A percentile compares a stretch with the other conserved stretches of the same genome.
These are phyloP conservation scores for Syngnathus acus DNA, from an alignment of 2,797 vertebrate genomes.

Conservation along the genomic window DNA sequence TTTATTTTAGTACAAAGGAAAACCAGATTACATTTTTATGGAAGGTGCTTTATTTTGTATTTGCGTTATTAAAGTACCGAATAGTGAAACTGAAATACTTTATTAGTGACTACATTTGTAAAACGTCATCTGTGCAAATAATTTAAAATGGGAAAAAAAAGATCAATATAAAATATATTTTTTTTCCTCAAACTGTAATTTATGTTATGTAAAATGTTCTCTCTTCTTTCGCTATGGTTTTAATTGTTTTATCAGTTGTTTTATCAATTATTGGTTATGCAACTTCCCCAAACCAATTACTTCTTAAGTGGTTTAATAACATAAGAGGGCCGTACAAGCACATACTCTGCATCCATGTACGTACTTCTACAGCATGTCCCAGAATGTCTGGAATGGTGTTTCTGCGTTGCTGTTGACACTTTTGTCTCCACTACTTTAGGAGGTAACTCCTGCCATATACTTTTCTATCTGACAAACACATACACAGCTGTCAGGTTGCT, in stretches of 20 bases:
- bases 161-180: not conserved
- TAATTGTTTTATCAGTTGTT: too few species aligned
- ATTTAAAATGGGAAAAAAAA: not conserved
- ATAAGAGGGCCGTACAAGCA: not conserved
- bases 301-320: not conserved
- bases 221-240: not conserved
- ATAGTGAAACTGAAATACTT: not conserved
- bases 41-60: not conserved
- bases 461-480: slow-evolving; percentile 33
- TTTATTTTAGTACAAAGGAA: not conserved
- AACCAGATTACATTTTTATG: not conserved
- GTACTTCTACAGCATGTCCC: slow-evolving; percentile 11
- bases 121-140: not conserved
- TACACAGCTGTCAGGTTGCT: slow-evolving; percentile 51
- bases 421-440: slow-evolving; percentile 47
- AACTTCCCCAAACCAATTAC: too few species aligned
- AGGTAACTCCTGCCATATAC: slow-evolving; percentile 38
- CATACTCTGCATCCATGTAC: not conserved
- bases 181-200: too few species aligned
- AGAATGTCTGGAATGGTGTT: slow-evolving; percentile 50
- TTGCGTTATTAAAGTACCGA: not conserved
- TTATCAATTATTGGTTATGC: too few species aligned
- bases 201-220: not conserved
- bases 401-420: slow-evolving; percentile 45
- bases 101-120: too few species aligned